Evolutionary conservation across 2,113 vertebrate genomes (phyloP).

Genomic region (Syngnathoides biaculeatus): DNA sequence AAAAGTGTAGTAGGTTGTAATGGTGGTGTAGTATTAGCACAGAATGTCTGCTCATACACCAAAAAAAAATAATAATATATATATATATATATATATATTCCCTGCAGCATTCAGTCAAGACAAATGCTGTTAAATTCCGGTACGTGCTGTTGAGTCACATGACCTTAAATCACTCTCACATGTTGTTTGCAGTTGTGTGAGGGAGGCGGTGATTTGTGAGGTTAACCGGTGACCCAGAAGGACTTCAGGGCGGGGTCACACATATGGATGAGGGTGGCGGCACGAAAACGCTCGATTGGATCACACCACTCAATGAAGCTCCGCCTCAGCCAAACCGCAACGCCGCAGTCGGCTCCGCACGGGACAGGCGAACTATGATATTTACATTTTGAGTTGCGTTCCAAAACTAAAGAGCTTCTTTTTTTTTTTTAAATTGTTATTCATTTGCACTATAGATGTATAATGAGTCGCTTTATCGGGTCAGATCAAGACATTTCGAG

Average conservation of each 20-base stretch:
- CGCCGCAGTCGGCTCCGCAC: conserved; percentile 2
- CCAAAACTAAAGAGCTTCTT: neutral
- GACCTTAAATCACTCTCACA: conserved; percentile 31
- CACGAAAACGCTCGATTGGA: conserved; percentile 33
- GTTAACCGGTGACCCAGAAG: conserved; percentile 19
- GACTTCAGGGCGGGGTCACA: neutral
- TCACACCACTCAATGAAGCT: conserved; percentile 50
- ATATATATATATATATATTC: too few relatives aligned
- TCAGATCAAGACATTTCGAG: neutral
- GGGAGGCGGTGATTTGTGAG: conserved; percentile 12
- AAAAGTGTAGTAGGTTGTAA: neutral
- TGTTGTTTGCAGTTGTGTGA: conserved; percentile 4
- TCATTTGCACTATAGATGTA: neutral
- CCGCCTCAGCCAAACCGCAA: conserved; percentile 53
- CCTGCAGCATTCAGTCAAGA: neutral
- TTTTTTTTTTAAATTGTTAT: too few relatives aligned
- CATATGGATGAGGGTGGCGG: neutral
- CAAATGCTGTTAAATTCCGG: conserved; percentile 18
- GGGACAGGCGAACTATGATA: conserved; percentile 23
- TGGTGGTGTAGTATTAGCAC: neutral
- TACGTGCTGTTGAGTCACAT: conserved; percentile 31
- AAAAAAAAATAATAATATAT: too few relatives aligned
- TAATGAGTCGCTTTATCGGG: neutral
- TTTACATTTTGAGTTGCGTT: neutral
- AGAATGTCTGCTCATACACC: neutral